phyloP scores from a whole-genome alignment of 37 sponge, comb jelly and placozoan genomes.

The Ianthella basta region DNA sequence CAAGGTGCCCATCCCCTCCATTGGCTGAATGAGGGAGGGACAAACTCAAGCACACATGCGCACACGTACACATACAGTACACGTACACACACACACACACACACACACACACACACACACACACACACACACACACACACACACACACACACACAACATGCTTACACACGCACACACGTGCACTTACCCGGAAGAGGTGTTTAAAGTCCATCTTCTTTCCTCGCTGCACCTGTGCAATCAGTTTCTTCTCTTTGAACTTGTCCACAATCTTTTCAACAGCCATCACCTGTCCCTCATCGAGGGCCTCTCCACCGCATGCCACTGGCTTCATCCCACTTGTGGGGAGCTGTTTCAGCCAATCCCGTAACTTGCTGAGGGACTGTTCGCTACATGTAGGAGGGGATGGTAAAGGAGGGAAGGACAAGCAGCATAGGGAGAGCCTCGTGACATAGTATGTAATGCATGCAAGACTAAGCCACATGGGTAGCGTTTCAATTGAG shows the following conservation, averaged over 20 bases:
- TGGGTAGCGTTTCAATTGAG: too few species aligned
- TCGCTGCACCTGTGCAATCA: background rate
- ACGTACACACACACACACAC: background rate
- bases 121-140: background rate
- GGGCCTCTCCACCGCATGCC: slow-evolving; percentile 74
- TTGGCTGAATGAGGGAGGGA: slow-evolving; percentile 43
- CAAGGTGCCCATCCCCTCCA: slow-evolving; percentile 53
- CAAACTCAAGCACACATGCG: background rate
- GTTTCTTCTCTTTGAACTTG: slow-evolving; percentile 3
- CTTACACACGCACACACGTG: background rate
- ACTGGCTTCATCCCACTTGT: slow-evolving; percentile 43
- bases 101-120: background rate
- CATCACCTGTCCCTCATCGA: slow-evolving; percentile 56
- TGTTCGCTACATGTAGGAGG: slow-evolving; percentile 37
- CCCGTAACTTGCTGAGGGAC: slow-evolving; percentile 35
- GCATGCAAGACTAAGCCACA: too few species aligned
- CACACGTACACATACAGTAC: background rate
- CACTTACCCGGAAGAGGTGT: slow-evolving; percentile 15
- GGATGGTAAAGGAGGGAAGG: background rate
- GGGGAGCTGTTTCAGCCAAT: slow-evolving; percentile 76
- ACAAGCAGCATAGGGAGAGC: background rate
- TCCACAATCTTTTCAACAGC: slow-evolving; percentile 63
- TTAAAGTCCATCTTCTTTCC: background rate
- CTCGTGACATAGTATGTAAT: too few species aligned
- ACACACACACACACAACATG: background rate